These are phyloP conservation scores for Tridacna crocea DNA, from an alignment of 2,888 invertebrate genomes.

Conservation along the genomic window DNA sequence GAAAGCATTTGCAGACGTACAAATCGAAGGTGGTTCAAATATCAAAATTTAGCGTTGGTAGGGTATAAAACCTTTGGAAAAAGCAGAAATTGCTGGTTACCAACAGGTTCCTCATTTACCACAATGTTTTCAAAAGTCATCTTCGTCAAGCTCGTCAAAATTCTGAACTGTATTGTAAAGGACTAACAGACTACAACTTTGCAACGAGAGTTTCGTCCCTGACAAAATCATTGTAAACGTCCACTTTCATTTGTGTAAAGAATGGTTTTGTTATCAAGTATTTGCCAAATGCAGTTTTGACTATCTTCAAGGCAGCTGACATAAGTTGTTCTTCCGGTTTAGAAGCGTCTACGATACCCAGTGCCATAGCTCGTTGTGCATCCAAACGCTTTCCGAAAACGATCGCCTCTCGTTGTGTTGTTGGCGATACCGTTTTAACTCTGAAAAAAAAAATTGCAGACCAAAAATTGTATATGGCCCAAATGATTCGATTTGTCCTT, in stretches of 20 bases:
- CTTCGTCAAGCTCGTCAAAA: too few relatives aligned
- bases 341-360: constrained; percentile 50
- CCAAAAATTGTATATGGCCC: not conserved
- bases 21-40: too few relatives aligned
- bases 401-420: constrained; percentile 47
- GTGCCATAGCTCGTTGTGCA: constrained; percentile 42
- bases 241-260: constrained; percentile 58
- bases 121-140: too few relatives aligned
- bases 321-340: constrained; percentile 32
- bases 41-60: too few relatives aligned
- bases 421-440: constrained; percentile 50
- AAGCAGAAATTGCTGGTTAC: too few relatives aligned
- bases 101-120: too few relatives aligned
- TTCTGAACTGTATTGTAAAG: too few relatives aligned
- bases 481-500: not conserved
- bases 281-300: constrained; percentile 50
- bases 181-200: not conserved
- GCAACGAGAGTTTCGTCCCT: not conserved
- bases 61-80: too few relatives aligned
- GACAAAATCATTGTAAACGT: constrained; percentile 47
- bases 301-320: constrained; percentile 33
- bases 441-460: constrained; percentile 27
- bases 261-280: constrained; percentile 51
- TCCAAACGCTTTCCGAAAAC: constrained; percentile 59
- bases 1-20: too few relatives aligned